These are phyloP conservation scores for Ia io DNA, from an alignment of 2,113 vertebrate genomes.

Conservation along the genomic window DNA sequence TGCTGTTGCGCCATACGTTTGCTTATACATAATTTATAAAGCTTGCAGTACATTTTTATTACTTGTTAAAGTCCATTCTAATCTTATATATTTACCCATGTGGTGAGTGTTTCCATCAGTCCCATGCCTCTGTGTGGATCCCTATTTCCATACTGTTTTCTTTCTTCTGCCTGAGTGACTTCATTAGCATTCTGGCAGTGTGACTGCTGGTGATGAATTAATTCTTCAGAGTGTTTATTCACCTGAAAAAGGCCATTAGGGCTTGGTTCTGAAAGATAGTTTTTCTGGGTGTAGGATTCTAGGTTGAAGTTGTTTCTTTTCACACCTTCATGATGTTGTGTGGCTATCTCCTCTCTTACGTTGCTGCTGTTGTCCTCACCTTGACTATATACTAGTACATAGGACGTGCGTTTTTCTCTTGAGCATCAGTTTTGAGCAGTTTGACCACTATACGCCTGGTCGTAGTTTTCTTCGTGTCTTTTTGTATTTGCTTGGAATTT, in stretches of 20 bases:
- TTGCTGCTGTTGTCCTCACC: neutral
- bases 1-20: neutral
- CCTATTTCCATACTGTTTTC: neutral
- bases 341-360: neutral
- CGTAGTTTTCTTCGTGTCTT: neutral
- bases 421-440: neutral
- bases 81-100: neutral
- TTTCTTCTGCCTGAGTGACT: neutral
- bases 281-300: no score
- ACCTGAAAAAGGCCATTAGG: neutral
- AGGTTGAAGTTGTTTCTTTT: neutral
- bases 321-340: no score
- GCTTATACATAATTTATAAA: neutral
- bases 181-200: no score
- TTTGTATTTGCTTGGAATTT: neutral
- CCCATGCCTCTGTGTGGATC: neutral
- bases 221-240: neutral
- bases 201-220: no score
- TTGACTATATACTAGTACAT: neutral
- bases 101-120: neutral
- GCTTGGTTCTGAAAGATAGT: neutral
- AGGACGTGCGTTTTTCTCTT: fast-evolving
- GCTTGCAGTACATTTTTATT: neutral
- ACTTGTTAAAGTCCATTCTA: neutral
- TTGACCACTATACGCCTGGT: neutral